These are phyloP conservation scores for Meleagris gallopavo DNA, from an alignment of 2,113 vertebrate genomes.

Conservation along the genomic window DNA sequence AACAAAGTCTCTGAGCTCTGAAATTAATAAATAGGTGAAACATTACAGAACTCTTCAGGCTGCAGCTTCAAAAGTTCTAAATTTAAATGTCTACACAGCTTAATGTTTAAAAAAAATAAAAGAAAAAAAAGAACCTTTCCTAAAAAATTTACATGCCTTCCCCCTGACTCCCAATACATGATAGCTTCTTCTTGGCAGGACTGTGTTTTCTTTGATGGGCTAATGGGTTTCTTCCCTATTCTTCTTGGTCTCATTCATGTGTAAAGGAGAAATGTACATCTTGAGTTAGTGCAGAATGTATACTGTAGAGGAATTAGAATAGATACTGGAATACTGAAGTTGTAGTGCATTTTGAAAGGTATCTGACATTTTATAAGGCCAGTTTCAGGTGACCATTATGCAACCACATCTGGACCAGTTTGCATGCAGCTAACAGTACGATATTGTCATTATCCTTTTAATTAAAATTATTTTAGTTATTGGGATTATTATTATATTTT, in stretches of 20 bases:
- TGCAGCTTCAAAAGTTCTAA: background rate
- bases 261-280: background rate
- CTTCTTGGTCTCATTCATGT: background rate
- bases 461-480: background rate
- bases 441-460: background rate
- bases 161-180: background rate
- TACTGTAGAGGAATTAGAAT: background rate
- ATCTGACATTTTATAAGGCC: background rate
- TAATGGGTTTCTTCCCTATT: background rate
- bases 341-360: background rate
- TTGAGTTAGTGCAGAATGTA: background rate
- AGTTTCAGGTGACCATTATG: background rate
- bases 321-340: background rate
- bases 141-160: background rate
- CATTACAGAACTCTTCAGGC: background rate
- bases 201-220: background rate
- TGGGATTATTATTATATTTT: background rate
- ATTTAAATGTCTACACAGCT: background rate
- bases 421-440: background rate
- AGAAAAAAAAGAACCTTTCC: background rate
- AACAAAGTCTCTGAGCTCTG: background rate
- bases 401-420: background rate
- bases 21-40: background rate
- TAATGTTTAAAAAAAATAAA: background rate
- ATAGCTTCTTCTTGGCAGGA: background rate